Evolutionary conservation across 2,888 invertebrate genomes (phyloP).

Genomic region (Ptilodon capucinus): DNA sequence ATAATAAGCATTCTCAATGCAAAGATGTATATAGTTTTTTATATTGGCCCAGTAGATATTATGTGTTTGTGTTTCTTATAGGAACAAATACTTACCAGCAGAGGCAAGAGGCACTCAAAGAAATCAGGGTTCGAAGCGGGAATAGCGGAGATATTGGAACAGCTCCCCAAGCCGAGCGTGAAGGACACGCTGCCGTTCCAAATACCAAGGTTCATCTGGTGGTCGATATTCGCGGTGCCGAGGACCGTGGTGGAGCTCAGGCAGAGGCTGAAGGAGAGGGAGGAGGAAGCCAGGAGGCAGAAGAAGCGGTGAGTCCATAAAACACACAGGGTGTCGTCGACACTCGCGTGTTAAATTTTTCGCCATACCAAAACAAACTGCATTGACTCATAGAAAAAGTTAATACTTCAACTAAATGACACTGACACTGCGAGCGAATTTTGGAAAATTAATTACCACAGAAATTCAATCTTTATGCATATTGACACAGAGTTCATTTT

Average conservation of each 20-base stretch:
- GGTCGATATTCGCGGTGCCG: slow-evolving; percentile 83
- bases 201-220: slow-evolving; percentile 87
- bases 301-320: slow-evolving; percentile 79
- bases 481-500: too few relatives aligned
- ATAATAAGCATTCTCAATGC: too few relatives aligned
- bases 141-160: slow-evolving; percentile 85
- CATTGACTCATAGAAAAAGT: too few relatives aligned
- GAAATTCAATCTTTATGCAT: too few relatives aligned
- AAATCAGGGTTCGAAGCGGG: slow-evolving; percentile 84
- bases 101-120: slow-evolving; percentile 84
- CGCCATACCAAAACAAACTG: too few relatives aligned
- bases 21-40: too few relatives aligned
- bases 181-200: slow-evolving; percentile 92
- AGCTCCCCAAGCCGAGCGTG: slow-evolving; percentile 87
- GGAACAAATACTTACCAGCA: slow-evolving; percentile 88
- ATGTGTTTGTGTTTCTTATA: slow-evolving; percentile 46
- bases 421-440: too few relatives aligned
- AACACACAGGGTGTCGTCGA: too few relatives aligned
- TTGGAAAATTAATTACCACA: too few relatives aligned
- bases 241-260: slow-evolving; percentile 54
- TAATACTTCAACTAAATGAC: too few relatives aligned
- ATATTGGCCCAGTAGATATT: not conserved
- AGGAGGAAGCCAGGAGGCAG: slow-evolving; percentile 81
- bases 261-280: slow-evolving; percentile 68
- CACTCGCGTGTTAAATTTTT: too few relatives aligned